phyloP scores from a whole-genome alignment of 2,888 invertebrate genomes.

The Lamellibrachia satsuma region DNA sequence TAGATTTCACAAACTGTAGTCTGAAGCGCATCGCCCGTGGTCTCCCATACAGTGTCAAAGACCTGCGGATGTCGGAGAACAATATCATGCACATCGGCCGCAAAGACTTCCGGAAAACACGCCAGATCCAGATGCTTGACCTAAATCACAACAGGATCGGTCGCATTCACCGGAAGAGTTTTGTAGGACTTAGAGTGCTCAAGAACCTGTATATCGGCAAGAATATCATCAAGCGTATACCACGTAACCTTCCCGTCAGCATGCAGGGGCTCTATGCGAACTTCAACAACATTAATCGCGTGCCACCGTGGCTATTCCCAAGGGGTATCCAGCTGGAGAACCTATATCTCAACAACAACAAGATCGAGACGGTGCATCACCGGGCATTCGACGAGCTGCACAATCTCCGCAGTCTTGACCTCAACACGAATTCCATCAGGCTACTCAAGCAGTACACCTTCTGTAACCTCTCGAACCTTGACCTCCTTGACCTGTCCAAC shows the following conservation, averaged over 20 bases:
- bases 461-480: conserved; percentile 33
- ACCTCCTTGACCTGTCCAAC: conserved; percentile 44
- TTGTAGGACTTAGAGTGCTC: conserved; percentile 84
- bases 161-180: conserved; percentile 81
- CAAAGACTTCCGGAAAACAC: conserved; percentile 85
- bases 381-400: conserved; percentile 37
- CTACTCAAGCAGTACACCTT: conserved; percentile 34
- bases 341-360: conserved; percentile 45
- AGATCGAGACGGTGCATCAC: conserved; percentile 36
- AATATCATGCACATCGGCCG: conserved; percentile 73
- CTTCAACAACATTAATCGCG: conserved; percentile 38
- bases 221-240: conserved; percentile 70
- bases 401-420: conserved; percentile 38
- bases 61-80: conserved; percentile 86
- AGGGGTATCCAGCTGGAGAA: conserved; percentile 35
- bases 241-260: conserved; percentile 34
- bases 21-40: conserved; percentile 50
- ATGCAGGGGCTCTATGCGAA: conserved; percentile 38
- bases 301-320: conserved; percentile 35
- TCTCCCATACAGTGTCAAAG: conserved; percentile 80
- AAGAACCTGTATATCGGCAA: conserved; percentile 79
- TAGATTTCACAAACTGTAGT: conserved; percentile 57
- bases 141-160: conserved; percentile 84
- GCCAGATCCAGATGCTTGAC: conserved; percentile 82
- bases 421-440: conserved; percentile 38